Evolutionary conservation across 2,113 vertebrate species (phyloP), one percentile per base, ranked within the genome.

Genomic region (Anoura caudifer): DNA sequence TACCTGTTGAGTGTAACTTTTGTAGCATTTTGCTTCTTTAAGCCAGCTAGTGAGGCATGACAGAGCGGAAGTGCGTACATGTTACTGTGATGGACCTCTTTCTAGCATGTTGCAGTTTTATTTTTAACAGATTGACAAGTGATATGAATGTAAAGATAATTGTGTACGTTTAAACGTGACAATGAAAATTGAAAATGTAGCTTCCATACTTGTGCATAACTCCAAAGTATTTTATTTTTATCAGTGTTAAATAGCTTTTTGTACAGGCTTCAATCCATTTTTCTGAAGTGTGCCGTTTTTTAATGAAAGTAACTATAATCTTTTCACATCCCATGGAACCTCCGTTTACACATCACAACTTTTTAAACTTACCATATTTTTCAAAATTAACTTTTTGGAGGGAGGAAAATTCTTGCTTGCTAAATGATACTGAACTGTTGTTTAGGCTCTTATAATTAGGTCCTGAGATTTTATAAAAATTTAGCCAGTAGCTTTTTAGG

Each of bases 191-290:
- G 91, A 79, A 96, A 89, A 97, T 97, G 97, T 98, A 98, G 98
- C 98, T 98, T 97, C 98, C 98, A 97, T 97, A 97, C 97, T 89
- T 97, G 93, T 97, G 97, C 96, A 95, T 97, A 98, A 98, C 98
- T 98, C 98, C 98, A 98, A 98, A 98, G 98, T 93, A 43, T 96
- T 97, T 97, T 97, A 96, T 84, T 98, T 98, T 98, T 97, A 97
- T 98, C 98, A 98, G 98, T 98, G 98, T 98, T 98, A 98, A 89
- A 96, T 97, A 96, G 20, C 72, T 97, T 98, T 98, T 98, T 98
- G 97, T 98, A 98, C 96, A 97, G 79, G 97, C 97, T 96, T 65
- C 90, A 95, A 80, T 97, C 88, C 96, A 90, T 97, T 96, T 98
- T 98, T 97, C 97, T 97, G 95, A 97, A 94, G 95, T 95, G 97